Conservation (phyloP, 2,888 invertebrate species). For the Caenorhabditis sp. region DNA sequence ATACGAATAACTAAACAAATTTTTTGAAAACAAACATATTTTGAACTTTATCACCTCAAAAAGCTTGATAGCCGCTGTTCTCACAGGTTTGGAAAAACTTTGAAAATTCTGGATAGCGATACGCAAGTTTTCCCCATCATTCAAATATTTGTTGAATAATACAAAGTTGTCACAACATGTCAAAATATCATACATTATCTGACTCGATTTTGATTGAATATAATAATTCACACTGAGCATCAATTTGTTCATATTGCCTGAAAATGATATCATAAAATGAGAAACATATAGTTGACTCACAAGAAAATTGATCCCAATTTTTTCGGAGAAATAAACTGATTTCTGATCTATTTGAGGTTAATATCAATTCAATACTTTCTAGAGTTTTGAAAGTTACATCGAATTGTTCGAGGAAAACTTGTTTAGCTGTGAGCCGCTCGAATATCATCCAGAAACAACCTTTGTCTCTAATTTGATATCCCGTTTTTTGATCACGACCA, state of each 20-base stretch:
- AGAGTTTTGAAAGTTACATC: conserved; percentile 5
- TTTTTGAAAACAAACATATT: conserved; percentile 1
- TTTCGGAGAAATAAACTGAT: conserved; percentile 5
- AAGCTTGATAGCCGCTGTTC: neutral
- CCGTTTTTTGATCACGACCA: neutral
- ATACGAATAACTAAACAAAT: conserved; percentile 12
- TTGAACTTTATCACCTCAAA: neutral
- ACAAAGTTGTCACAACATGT: neutral
- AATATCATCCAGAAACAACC: conserved; percentile 19
- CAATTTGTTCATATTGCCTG: conserved; percentile 9
- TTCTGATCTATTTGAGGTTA: neutral
- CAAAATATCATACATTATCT: conserved; percentile 11
- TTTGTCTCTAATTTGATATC: neutral
- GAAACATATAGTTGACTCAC: neutral
- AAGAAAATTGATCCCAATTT: conserved; percentile 5
- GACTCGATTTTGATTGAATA: conserved; percentile 12
- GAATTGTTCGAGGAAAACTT: conserved; percentile 4
- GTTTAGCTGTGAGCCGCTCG: conserved; percentile 1
- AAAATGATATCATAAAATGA: neutral
- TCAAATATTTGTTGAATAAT: conserved; percentile 8
- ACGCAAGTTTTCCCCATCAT: neutral
- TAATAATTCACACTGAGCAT: conserved; percentile 9
- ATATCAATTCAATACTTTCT: neutral
- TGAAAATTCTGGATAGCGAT: conserved; percentile 6
- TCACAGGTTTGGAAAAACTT: neutral